These are phyloP conservation scores for Lates calcarifer DNA, from an alignment of 2,113 vertebrate genomes.

Conservation along the genomic window DNA sequence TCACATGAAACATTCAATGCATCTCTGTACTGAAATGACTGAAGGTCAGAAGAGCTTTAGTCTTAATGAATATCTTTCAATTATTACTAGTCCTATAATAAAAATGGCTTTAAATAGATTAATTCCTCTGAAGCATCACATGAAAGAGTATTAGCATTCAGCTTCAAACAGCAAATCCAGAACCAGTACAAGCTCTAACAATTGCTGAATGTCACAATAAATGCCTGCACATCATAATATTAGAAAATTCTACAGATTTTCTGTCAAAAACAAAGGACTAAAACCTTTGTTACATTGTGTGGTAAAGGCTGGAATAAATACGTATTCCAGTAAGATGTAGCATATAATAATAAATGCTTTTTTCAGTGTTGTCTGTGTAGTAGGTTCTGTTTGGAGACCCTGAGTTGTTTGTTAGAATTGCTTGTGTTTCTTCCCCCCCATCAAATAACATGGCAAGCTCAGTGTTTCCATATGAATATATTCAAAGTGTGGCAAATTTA, in stretches of 20 bases:
- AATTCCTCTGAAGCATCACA: slow-evolving; percentile 26
- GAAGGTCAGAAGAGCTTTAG: slow-evolving; percentile 57
- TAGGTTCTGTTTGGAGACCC: neutral
- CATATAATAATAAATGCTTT: neutral
- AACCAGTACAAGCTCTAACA: slow-evolving; percentile 4
- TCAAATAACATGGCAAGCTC: slow-evolving; percentile 22
- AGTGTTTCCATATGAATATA: slow-evolving; percentile 7
- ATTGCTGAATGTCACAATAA: slow-evolving; percentile 12
- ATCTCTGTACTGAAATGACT: slow-evolving; percentile 29
- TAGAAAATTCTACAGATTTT: neutral
- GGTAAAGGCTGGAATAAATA: neutral
- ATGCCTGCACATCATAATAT: neutral
- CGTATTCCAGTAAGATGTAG: neutral
- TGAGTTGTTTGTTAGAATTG: slow-evolving; percentile 3
- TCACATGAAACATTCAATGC: slow-evolving; percentile 21
- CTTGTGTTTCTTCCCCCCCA: neutral
- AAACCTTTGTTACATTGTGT: neutral
- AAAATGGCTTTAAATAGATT: slow-evolving; percentile 39
- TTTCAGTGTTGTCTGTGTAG: neutral
- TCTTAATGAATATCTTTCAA: slow-evolving; percentile 50
- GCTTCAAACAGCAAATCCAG: slow-evolving; percentile 18
- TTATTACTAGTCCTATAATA: slow-evolving; percentile 27
- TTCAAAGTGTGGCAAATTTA: slow-evolving; percentile 4
- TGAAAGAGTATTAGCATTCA: slow-evolving; percentile 23
- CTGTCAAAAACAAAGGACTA: neutral